Evolutionary conservation across 2,113 vertebrate genomes (phyloP).

Genomic region (Vidua chalybeata): DNA sequence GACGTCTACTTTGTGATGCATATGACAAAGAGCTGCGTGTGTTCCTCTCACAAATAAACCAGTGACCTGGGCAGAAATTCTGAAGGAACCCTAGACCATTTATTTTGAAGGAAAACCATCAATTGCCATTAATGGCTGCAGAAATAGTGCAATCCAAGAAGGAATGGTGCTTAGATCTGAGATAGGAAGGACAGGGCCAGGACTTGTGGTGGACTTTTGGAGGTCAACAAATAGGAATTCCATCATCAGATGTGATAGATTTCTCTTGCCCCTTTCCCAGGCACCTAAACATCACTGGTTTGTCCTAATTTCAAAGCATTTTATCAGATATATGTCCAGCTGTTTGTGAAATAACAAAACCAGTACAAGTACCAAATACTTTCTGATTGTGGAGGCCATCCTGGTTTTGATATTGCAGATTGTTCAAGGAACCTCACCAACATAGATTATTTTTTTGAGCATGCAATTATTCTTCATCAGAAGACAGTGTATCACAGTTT

Average conservation of each 20-base stretch:
- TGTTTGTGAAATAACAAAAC: neutral
- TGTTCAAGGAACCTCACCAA: neutral
- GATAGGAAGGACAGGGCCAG: neutral
- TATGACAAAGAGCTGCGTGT: neutral
- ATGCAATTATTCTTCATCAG: neutral
- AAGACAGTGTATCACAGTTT: accelerated
- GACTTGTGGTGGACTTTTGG: neutral
- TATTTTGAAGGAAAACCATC: neutral
- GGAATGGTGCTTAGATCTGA: neutral
- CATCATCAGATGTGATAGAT: neutral
- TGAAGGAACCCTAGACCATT: neutral
- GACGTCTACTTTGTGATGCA: neutral
- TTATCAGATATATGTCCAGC: neutral
- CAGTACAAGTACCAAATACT: neutral
- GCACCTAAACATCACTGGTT: neutral
- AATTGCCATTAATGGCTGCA: neutral
- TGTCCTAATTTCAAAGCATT: neutral
- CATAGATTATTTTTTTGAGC: neutral
- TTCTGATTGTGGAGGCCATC: neutral
- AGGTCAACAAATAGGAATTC: neutral
- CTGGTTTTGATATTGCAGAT: neutral
- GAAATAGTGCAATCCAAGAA: neutral
- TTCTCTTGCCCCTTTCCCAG: neutral
- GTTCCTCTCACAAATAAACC: neutral
- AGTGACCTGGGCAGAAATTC: neutral